A percentile compares a stretch with the other conserved stretches of the same genome.
These are phyloP conservation scores for Meliscaeva auricollis DNA, from an alignment of 2,888 invertebrate species.

Conservation along the genomic window DNA sequence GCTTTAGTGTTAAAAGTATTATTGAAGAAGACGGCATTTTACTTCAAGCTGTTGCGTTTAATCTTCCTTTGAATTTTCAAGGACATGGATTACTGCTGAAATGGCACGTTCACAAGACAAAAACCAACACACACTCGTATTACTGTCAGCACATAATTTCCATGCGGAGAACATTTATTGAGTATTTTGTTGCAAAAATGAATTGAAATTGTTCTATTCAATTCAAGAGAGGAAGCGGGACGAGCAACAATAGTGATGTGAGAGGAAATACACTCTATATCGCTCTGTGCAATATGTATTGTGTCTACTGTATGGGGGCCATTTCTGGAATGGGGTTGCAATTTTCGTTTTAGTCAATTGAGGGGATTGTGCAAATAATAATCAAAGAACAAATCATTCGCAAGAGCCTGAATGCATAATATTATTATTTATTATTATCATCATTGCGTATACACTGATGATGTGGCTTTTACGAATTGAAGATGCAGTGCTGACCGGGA, in stretches of 20 bases:
- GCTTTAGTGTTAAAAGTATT: conserved; percentile 10
- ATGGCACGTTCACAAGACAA: conserved; percentile 43
- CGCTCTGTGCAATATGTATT: background rate
- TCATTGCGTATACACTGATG: conserved; percentile 14
- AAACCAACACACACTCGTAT: conserved; percentile 41
- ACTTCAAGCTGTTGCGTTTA: conserved; percentile 39
- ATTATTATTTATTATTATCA: conserved; percentile 13
- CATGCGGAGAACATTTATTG: background rate
- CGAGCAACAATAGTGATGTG: conserved; percentile 16
- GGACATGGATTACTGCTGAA: conserved; percentile 54
- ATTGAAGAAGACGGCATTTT: background rate
- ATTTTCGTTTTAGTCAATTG: conserved; percentile 68
- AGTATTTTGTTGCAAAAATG: conserved; percentile 43
- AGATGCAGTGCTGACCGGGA: conserved; percentile 37
- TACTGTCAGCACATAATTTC: conserved; percentile 45
- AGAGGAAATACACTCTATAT: background rate
- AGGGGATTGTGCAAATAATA: conserved; percentile 74
- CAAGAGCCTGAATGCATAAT: conserved; percentile 69
- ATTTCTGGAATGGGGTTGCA: conserved; percentile 70
- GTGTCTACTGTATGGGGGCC: conserved; percentile 22
- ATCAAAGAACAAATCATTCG: conserved; percentile 65
- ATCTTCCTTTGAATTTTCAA: background rate
- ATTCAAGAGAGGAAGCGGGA: conserved; percentile 54
- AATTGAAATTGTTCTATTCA: conserved; percentile 66
- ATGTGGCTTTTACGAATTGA: background rate